A percentile compares a stretch with the other conserved stretches of the same genome.
Conservation (phyloP, 2,113 vertebrate genomes). For the Tetrax tetrax region DNA sequence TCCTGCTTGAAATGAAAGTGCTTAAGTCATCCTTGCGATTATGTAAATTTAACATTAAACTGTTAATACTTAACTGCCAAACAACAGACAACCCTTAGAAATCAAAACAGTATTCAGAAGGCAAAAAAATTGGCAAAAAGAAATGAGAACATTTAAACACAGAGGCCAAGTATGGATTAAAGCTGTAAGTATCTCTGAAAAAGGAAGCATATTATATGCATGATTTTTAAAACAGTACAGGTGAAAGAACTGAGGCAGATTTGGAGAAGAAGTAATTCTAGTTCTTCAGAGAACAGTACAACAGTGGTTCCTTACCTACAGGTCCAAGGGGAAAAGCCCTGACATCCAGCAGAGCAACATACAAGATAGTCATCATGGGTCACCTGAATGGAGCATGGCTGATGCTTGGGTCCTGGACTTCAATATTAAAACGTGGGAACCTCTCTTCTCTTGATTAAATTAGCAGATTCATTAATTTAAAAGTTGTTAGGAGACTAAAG, state of each 20-base stretch:
- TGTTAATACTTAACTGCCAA: slow-evolving; percentile 24
- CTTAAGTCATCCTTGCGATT: background rate
- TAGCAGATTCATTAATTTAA: background rate
- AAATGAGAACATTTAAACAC: background rate
- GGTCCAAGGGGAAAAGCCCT: background rate
- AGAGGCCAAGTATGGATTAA: background rate
- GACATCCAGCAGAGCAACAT: background rate
- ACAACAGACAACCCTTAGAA: background rate
- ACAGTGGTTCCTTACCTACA: background rate
- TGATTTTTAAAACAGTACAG: background rate
- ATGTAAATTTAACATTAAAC: slow-evolving; percentile 32
- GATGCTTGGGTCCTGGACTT: background rate
- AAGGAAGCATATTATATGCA: background rate
- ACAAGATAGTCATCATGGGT: background rate
- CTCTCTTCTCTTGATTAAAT: background rate
- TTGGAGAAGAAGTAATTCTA: background rate
- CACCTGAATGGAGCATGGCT: background rate
- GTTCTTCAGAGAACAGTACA: background rate
- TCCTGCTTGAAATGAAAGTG: background rate
- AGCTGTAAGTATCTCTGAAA: background rate
- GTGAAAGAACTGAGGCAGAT: background rate
- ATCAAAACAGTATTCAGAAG: background rate
- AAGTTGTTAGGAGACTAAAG: background rate
- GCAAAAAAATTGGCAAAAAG: background rate
- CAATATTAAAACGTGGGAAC: background rate